These are phyloP conservation scores for Epirrhoe alternata DNA, from an alignment of 2,888 invertebrate species.

Conservation along the genomic window DNA sequence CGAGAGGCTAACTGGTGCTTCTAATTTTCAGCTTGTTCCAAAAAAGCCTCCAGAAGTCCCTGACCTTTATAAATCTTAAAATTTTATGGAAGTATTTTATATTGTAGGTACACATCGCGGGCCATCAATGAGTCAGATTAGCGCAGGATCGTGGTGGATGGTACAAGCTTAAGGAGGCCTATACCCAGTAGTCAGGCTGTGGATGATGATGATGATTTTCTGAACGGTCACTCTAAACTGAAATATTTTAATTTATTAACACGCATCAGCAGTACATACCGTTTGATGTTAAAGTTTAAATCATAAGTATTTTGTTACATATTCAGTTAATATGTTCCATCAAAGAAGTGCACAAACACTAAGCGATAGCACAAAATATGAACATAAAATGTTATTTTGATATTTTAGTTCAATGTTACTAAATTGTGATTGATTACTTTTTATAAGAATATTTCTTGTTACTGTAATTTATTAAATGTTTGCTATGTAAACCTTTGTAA, in stretches of 20 bases:
- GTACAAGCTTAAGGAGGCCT: no score
- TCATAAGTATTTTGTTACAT: not conserved
- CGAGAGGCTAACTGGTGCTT: no score
- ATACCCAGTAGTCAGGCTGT: no score
- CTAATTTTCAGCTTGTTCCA: no score
- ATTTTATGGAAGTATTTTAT: no score
- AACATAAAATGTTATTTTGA: slow-evolving; percentile 25
- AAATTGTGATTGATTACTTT: slow-evolving; percentile 38
- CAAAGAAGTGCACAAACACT: slow-evolving; percentile 29
- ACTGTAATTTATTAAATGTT: slow-evolving; percentile 29
- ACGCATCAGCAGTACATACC: not conserved
- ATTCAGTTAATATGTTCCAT: slow-evolving; percentile 5
- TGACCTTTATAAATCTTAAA: no score
- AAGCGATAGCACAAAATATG: slow-evolving; percentile 24
- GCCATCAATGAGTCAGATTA: no score
- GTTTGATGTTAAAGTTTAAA: not conserved
- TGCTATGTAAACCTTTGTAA: slow-evolving; percentile 15
- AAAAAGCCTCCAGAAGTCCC: no score
- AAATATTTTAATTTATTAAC: slow-evolving; percentile 11
- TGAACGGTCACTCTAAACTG: not conserved
- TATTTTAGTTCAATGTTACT: slow-evolving; percentile 32
- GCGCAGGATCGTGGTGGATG: no score
- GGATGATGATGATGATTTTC: no score
- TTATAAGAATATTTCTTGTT: slow-evolving; percentile 35
- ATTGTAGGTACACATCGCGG: no score